A percentile compares a stretch with the other conserved stretches of the same genome.
Conservation (phyloP, 2,797 vertebrate species). For the Cossypha niveicapilla region DNA sequence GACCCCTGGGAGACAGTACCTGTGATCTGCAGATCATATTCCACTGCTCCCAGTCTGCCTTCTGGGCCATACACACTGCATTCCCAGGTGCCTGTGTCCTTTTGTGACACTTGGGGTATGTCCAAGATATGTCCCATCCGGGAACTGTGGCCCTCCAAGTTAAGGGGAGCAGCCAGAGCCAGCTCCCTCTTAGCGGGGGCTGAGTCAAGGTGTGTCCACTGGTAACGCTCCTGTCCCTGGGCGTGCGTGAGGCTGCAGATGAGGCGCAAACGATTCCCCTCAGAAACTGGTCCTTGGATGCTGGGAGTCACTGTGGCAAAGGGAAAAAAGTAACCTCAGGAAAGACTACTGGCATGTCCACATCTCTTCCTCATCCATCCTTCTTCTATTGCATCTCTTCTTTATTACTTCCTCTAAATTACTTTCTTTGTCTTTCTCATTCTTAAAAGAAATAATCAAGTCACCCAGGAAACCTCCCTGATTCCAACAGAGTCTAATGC, state of each 20-base stretch:
- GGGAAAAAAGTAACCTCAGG: neutral
- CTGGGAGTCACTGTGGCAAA: constrained; percentile 20
- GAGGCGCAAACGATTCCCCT: constrained; percentile 39
- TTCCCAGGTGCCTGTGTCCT: constrained; percentile 42
- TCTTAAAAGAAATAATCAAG: neutral
- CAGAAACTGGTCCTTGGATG: constrained; percentile 18
- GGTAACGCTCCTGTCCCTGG: constrained; percentile 18
- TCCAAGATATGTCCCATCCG: neutral
- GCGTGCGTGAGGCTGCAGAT: constrained; percentile 17
- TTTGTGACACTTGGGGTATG: constrained; percentile 34
- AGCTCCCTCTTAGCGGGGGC: neutral
- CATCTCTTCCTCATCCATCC: neutral
- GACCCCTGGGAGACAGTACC: neutral
- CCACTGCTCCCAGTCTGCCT: constrained; percentile 40
- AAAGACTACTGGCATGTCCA: neutral
- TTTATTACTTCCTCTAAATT: neutral
- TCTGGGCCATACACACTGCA: constrained; percentile 42
- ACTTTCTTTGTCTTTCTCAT: neutral
- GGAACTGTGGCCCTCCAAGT: neutral
- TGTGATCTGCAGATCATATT: constrained; percentile 49
- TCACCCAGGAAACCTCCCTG: neutral
- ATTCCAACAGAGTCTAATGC: neutral
- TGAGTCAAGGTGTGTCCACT: constrained; percentile 19
- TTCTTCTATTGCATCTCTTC: neutral
- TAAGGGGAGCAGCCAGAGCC: neutral